Percentiles rank a stretch among this genome's conserved stretches.
These are phyloP conservation scores for Epinephelus lanceolatus DNA, from an alignment of 2,113 vertebrate genomes.

Conservation along the genomic window DNA sequence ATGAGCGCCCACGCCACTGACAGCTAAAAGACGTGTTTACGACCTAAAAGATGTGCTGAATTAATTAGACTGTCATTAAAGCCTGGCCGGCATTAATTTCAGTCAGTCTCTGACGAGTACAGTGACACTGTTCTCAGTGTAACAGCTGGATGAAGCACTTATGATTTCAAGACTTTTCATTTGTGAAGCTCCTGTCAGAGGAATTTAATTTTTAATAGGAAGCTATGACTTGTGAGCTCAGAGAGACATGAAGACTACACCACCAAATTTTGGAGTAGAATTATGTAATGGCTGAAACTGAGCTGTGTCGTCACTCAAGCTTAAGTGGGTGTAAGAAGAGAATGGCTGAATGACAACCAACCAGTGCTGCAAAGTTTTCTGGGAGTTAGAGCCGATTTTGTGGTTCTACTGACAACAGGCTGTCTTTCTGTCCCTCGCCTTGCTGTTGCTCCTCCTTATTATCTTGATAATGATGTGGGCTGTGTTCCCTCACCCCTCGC, in stretches of 20 bases:
- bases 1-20: constrained; percentile 22
- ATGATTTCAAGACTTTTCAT: constrained; percentile 36
- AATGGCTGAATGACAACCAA: constrained; percentile 53
- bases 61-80: constrained; percentile 65
- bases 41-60: constrained; percentile 37
- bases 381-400: constrained; percentile 14
- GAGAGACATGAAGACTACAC: neutral
- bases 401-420: constrained; percentile 1
- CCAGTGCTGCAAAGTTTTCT: constrained; percentile 8
- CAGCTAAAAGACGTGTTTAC: constrained; percentile 61
- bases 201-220: constrained; percentile 37
- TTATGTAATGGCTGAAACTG: neutral
- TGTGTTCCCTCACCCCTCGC: constrained; percentile 71
- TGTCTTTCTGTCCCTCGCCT: constrained; percentile 30
- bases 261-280: constrained; percentile 5
- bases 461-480: constrained; percentile 67
- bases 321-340: constrained; percentile 17
- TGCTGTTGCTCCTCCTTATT: constrained; percentile 38
- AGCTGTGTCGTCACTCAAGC: constrained; percentile 11
- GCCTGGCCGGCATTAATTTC: constrained; percentile 48
- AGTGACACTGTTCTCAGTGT: constrained; percentile 9
- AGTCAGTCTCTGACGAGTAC: constrained; percentile 39
- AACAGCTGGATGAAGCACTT: constrained; percentile 37
- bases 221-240: constrained; percentile 25
- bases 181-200: constrained; percentile 23